These are phyloP conservation scores for Stichopus chloronotus DNA, from an alignment of 35 echinoderm and acorn worm species.

Conservation along the genomic window DNA sequence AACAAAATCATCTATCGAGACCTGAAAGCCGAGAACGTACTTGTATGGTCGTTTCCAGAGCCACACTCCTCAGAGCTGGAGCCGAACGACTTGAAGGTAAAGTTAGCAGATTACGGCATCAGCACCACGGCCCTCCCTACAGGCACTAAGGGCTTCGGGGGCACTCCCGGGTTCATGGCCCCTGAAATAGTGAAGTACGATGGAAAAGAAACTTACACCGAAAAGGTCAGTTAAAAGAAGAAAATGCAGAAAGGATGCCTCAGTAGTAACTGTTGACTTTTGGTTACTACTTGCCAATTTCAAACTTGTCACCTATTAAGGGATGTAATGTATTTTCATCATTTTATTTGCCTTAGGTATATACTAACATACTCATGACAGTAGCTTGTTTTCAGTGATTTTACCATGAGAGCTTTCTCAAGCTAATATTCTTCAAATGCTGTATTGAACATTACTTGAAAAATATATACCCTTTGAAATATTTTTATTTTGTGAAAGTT, in stretches of 20 bases:
- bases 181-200: slow-evolving; percentile 98
- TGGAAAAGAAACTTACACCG: slow-evolving; percentile 95
- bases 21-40: slow-evolving; percentile 94
- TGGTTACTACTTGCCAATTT: not conserved
- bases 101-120: slow-evolving; percentile 95
- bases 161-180: slow-evolving; percentile 97
- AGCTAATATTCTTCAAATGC: too few species aligned
- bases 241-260: not conserved
- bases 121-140: slow-evolving; percentile 88
- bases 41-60: slow-evolving; percentile 90
- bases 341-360: too few species aligned
- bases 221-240: slow-evolving; percentile 72
- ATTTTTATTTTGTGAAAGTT: too few species aligned
- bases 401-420: too few species aligned
- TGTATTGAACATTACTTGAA: too few species aligned
- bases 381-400: too few species aligned
- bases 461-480: too few species aligned
- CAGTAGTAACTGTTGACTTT: not conserved
- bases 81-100: slow-evolving; percentile 81
- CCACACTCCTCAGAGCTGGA: slow-evolving; percentile 67
- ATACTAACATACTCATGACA: too few species aligned
- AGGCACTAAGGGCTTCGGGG: slow-evolving; percentile 92
- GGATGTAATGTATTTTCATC: too few species aligned
- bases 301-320: not conserved
- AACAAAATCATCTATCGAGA: slow-evolving; percentile 97